A percentile compares a stretch with the other conserved stretches of the same genome.
Evolutionary conservation across 2,113 vertebrate species (phyloP).

Genomic region (Eudorcas thomsonii): DNA sequence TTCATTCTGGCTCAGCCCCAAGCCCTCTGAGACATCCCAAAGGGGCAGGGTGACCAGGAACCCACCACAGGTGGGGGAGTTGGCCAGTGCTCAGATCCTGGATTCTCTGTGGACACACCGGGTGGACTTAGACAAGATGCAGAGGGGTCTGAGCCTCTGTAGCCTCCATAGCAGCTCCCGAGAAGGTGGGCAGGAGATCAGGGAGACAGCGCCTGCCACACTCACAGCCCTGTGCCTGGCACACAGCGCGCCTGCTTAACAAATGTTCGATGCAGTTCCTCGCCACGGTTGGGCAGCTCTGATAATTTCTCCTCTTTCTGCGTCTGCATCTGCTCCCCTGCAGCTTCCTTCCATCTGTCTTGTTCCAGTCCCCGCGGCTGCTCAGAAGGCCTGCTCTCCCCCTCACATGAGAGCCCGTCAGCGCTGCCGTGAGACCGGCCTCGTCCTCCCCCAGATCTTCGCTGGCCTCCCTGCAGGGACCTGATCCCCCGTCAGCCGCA

Average conservation of each 20-base stretch:
- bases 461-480: neutral
- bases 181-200: neutral
- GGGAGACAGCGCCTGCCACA: too few species aligned
- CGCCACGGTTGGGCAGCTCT: neutral
- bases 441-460: rapidly evolving
- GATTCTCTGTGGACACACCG: rapidly evolving
- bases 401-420: rapidly evolving
- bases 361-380: neutral
- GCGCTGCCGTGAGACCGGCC: neutral
- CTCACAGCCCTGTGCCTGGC: neutral
- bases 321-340: neutral
- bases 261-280: rapidly evolving
- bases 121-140: rapidly evolving
- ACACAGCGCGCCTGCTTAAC: rapidly evolving
- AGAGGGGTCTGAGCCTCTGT: rapidly evolving
- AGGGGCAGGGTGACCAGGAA: rapidly evolving
- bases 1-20: too few species aligned
- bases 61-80: rapidly evolving
- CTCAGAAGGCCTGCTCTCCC: neutral
- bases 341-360: neutral
- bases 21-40: rapidly evolving
- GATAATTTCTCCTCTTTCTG: neutral
- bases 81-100: rapidly evolving
- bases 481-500: rapidly evolving
- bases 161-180: neutral